Evolutionary conservation across 2,797 vertebrate species (phyloP).

Genomic region (Urosaurus nigricauda): DNA sequence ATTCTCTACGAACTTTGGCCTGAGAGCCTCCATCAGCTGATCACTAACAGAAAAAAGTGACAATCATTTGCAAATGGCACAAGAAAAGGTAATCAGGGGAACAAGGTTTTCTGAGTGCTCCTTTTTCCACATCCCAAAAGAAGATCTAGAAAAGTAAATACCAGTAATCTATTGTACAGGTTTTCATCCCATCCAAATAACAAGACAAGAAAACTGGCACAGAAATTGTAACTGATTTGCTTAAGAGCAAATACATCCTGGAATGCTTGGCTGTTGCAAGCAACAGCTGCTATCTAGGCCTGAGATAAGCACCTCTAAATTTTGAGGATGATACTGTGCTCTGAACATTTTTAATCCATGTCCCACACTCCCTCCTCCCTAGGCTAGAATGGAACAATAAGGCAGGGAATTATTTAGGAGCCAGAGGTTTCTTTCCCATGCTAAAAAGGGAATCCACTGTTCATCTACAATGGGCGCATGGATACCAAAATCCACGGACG

Average conservation of each 20-base stretch:
- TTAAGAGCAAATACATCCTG: neutral
- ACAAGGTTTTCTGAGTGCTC: neutral
- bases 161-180: neutral
- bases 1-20: neutral
- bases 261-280: neutral
- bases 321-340: neutral
- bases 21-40: neutral
- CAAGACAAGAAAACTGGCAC: neutral
- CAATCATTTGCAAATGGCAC: neutral
- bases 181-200: neutral
- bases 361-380: neutral
- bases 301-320: conserved; percentile 17
- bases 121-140: neutral
- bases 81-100: neutral
- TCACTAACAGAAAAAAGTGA: neutral
- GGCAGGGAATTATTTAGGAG: neutral
- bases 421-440: neutral
- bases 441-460: neutral
- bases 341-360: neutral
- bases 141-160: neutral
- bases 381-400: neutral
- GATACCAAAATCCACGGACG: no score
- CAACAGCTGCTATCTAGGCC: neutral
- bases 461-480: neutral
- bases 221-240: neutral